Evolutionary conservation across 2,113 vertebrate species (phyloP), one percentile per base, ranked within the genome.

Genomic region (Xiphophorus hellerii): DNA sequence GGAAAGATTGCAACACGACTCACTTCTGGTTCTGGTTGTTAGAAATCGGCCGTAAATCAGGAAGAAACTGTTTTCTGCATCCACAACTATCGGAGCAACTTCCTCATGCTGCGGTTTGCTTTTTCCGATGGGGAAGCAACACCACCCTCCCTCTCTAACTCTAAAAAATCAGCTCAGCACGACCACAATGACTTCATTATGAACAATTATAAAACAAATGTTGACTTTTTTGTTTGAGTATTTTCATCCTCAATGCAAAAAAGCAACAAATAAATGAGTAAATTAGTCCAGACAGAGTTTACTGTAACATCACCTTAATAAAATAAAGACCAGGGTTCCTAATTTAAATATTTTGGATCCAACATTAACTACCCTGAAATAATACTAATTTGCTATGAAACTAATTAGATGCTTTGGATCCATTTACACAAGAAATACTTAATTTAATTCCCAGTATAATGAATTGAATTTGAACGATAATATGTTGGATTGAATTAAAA

Each of bases 1-100:
- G 5, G 5, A 35, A 44, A 28, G 61, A 28, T 2, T 4, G n/a
- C 35, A 44, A 69, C 39, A 63, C 44, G 17, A 20, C 1, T 28
- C 35, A 64, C 28, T n/a, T 0, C 13, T 30, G 31, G 10, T 71
- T 28, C 25, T 28, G 62, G 62, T 54, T 66, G 1, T 17, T 64
- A n/a, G 62, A 71, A 64, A 37, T 13, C 31, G 28, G 14, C 25
- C 8, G 15, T 27, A 0, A 30, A 7, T 58, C 3, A 44, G 60
- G 25, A 67, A 58, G 51, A 61, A 54, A 66, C 39, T 30, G 74
- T 69, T 69, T 69, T 35, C 60, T 58, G 51, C 51, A 11, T n/a
- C 6, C 51, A 58, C 51, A n/a, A n/a, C 22, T 1, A 58, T 58
- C 51, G 0, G 3, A 25, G 51, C 5, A 27, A 42, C 37, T 68